A percentile compares a stretch with the other conserved stretches of the same genome.
These are phyloP conservation scores for Lytechinus variegatus DNA, from an alignment of 35 echinoderm and acorn worm genomes.

Conservation along the genomic window DNA sequence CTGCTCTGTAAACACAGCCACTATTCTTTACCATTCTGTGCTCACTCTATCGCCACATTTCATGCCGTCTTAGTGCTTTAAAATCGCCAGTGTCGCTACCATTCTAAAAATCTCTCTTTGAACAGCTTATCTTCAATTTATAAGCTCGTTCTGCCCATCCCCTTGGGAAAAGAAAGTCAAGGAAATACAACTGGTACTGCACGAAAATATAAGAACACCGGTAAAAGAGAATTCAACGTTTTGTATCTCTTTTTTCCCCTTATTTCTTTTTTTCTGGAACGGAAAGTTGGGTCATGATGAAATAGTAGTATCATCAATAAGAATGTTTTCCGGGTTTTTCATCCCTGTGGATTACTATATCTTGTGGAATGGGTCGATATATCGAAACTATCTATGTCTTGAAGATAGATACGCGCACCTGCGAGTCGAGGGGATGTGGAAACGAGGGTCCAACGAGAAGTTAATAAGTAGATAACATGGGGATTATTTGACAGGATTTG, in stretches of 20 bases:
- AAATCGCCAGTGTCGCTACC: conserved; percentile 22
- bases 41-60: neutral
- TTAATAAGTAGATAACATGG: conserved; percentile 33
- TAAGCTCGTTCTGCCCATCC: neutral
- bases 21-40: neutral
- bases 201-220: neutral
- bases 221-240: neutral
- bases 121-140: conserved; percentile 40
- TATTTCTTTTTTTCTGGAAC: neutral
- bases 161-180: neutral
- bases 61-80: conserved; percentile 25
- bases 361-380: neutral
- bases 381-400: neutral
- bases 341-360: neutral
- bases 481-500: neutral
- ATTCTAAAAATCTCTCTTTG: conserved; percentile 8
- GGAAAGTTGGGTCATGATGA: conserved; percentile 1
- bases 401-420: conserved; percentile 14
- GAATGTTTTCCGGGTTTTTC: neutral
- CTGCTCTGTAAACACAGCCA: conserved; percentile 23
- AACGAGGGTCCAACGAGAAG: neutral
- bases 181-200: neutral
- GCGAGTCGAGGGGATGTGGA: neutral
- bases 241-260: neutral
- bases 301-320: conserved; percentile 5